Base-by-base conservation (phyloP, 2,113 vertebrate genomes). In the Aspidoscelis tigris region DNA sequence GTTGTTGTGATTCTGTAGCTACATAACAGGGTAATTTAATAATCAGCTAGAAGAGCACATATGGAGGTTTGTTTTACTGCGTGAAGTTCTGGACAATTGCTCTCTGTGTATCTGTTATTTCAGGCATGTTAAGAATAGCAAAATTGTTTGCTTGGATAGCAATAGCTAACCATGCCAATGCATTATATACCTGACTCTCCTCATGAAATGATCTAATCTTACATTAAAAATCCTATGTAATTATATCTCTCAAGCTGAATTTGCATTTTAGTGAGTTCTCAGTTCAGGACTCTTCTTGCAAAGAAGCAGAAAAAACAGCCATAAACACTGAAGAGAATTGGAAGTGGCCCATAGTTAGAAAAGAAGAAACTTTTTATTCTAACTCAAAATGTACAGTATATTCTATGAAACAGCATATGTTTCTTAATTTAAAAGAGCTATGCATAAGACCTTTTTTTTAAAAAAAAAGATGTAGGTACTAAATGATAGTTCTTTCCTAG, bases 171-270 rank as follows among this genome's bases (percentile, higher is more conserved):
- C 43, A 12, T 76, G 71, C 1, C 65, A 39, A 8, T 14, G 3
- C 14, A 22, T 20, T 81, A 7, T 64, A 83, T 69, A 24, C 78
- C 80, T 79, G 66, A 8, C 6, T 2, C 69, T 69, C 75, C 2
- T 76, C 20, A 3, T 76, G n/a, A 87, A 86, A 44, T 39, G 64
- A 41, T 53, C 33, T 68, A 16, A 43, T n/a, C 18, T 39, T 44
- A 16, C 75, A 0, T 22, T 18, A 66, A 71, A 73, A 80, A 44
- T 26, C 0, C 41, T 22, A 9, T 75, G 64, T 81, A 89, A 80
- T 89, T 85, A 20, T 77, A 91, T 88, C 64, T 33, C 10, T 70
- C 7, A 55, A 76, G 22, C 33, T 66, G 75, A 88, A 86, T 39
- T 58, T 11, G 47, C 65, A 66, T 26, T 76, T 88, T 86, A 87